Evolutionary conservation across 2,113 vertebrate species (phyloP).

Genomic region (Empidonax alnorum): DNA sequence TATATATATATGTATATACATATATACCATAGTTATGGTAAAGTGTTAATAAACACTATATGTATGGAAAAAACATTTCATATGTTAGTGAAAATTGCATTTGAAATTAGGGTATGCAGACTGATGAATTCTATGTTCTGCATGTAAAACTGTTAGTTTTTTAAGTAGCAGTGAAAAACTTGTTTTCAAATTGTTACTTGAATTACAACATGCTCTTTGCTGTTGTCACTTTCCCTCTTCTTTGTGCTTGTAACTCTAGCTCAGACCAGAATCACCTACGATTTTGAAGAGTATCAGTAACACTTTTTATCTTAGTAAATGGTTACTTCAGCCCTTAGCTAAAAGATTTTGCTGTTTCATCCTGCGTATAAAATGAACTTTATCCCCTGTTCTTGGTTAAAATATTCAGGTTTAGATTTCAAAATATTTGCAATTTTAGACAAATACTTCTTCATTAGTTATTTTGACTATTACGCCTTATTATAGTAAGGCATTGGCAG

Average conservation of each 20-base stretch:
- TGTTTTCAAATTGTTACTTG: not conserved
- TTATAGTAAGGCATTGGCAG: not conserved
- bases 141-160: not conserved
- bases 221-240: not conserved
- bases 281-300: not conserved
- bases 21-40: not conserved
- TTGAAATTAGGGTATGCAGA: not conserved
- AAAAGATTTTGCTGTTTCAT: not conserved
- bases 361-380: not conserved
- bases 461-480: not conserved
- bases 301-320: not conserved
- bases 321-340: not conserved
- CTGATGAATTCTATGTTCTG: not conserved
- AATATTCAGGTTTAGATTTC: not conserved
- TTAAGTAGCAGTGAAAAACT: not conserved
- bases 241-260: not conserved
- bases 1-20: too few relatives aligned
- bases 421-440: not conserved
- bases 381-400: not conserved
- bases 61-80: not conserved
- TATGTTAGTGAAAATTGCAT: not conserved
- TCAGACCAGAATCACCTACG: not conserved
- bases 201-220: not conserved
- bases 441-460: not conserved
- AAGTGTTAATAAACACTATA: not conserved